Evolutionary conservation across 2,797 vertebrate genomes (phyloP).

Genomic region (Calcarius lapponicus): DNA sequence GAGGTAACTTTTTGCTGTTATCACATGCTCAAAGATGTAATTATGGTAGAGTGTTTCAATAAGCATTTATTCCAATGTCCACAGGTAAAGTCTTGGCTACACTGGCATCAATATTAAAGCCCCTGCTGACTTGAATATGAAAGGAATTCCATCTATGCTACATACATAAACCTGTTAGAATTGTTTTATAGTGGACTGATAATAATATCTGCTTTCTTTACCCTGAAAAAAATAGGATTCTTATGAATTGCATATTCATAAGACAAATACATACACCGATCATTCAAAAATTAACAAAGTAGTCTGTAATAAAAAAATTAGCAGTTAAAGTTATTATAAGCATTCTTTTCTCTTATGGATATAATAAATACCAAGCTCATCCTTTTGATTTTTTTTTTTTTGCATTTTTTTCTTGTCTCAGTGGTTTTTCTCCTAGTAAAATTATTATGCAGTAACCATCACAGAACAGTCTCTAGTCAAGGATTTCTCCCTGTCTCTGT

Average conservation of each 20-base stretch:
- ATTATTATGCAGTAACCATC: not conserved
- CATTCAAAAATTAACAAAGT: not conserved
- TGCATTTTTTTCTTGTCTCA: not conserved
- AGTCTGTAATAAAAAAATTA: not conserved
- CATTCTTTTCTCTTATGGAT: not conserved
- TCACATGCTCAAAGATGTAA: not conserved
- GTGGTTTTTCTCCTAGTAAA: not conserved
- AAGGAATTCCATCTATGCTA: not conserved
- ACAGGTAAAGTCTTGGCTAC: constrained; percentile 1
- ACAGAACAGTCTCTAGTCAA: not conserved
- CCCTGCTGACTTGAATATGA: not conserved
- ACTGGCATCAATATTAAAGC: not conserved
- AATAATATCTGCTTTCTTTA: not conserved
- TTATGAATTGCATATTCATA: not conserved
- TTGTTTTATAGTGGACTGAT: not conserved
- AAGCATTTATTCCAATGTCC: not conserved
- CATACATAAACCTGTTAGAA: not conserved
- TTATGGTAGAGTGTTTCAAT: not conserved
- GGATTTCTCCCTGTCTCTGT: not conserved
- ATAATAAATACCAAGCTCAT: not conserved
- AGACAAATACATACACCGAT: not conserved
- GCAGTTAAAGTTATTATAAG: not conserved
- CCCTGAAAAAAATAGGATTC: not conserved
- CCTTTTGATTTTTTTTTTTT: not conserved
- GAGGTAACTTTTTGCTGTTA: constrained; percentile 26